Base-by-base conservation (phyloP, 2,888 invertebrate genomes). In the Entomobrya multifasciata region DNA sequence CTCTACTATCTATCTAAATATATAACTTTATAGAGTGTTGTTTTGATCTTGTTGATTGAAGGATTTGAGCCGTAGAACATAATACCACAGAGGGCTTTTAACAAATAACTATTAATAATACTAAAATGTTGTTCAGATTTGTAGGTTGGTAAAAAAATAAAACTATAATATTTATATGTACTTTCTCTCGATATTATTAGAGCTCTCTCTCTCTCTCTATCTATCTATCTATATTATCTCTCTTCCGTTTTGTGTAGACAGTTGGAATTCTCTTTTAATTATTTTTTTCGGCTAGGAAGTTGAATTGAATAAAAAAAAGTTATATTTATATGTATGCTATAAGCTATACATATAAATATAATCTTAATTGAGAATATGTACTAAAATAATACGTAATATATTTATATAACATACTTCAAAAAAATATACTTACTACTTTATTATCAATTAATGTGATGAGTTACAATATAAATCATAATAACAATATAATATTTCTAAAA, bases 251-350 rank as follows among this genome's bases (percentile, higher is more conserved):
- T 44, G 17, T 17, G 67, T 87, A 87, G 86, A 87, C 86, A n/a
- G n/a, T 87, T 87, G 86, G 81, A 87, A 44, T 79, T 20, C 78
- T 86, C 81, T 77, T 76, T 76, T 87, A 36, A n/a, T n/a, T 87
- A 44, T 67, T 20, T 65, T 36, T 62, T 67, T 67, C 44, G 67
- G 81, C 86, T 82, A 87, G 81, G 86, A n/a, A 81, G 36, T 87
- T 77, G 36, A 30, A 20, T 55, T 6, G 27, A 22, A 27, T 30
- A 60, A 15, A 62, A 15, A 30, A n/a, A 30, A 36, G 65, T 60
- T 47, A 41, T 41, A 77, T 52, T 55, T 36, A 25, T 70, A 67
- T 79, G 25, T 52, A 52, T 72, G 55, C n/a, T n/a, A n/a, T n/a
- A n/a, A n/a, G n/a, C n/a, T 72, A 72, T 72, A 67, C 30, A 65